Conservation (phyloP, 2,888 invertebrate genomes). For the Amphipyra berbera region DNA sequence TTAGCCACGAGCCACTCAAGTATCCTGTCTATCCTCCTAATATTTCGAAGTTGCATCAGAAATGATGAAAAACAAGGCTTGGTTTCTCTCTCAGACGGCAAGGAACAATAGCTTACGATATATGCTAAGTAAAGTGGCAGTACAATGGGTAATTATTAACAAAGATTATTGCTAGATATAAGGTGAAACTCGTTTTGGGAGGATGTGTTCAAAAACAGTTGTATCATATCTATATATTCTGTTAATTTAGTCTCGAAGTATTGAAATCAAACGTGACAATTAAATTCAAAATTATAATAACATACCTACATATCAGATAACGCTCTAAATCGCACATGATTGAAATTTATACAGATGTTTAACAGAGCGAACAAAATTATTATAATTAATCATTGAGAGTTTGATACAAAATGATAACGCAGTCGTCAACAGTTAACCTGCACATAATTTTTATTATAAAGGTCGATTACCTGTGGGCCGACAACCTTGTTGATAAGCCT, state of each 20-base stretch:
- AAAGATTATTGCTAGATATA: slow-evolving; percentile 23
- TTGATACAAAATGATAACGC: slow-evolving; percentile 13
- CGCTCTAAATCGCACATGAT: slow-evolving; percentile 20
- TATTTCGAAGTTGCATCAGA: not conserved
- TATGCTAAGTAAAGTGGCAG: slow-evolving; percentile 1
- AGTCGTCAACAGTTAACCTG: not conserved
- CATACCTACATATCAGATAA: not conserved
- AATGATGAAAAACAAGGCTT: not conserved
- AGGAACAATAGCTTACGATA: slow-evolving; percentile 29
- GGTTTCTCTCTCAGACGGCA: not conserved
- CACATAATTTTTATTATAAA: too few relatives aligned
- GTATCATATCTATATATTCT: not conserved
- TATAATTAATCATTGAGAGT: slow-evolving; percentile 14
- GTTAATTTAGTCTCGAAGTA: not conserved
- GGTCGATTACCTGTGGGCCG: too few relatives aligned
- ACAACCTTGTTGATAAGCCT: too few relatives aligned
- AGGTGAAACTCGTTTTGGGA: slow-evolving; percentile 23
- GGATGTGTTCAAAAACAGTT: slow-evolving; percentile 17
- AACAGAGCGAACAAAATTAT: slow-evolving; percentile 36
- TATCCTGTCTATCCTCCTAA: too few relatives aligned
- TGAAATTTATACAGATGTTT: slow-evolving; percentile 18
- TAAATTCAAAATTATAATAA: not conserved
- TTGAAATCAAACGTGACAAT: not conserved
- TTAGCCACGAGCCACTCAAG: too few relatives aligned
- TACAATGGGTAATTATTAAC: slow-evolving; percentile 33